Evolutionary conservation across 2,113 vertebrate species (phyloP), one percentile per base, ranked within the genome.

Genomic region (Tychaedon coryphoeus): DNA sequence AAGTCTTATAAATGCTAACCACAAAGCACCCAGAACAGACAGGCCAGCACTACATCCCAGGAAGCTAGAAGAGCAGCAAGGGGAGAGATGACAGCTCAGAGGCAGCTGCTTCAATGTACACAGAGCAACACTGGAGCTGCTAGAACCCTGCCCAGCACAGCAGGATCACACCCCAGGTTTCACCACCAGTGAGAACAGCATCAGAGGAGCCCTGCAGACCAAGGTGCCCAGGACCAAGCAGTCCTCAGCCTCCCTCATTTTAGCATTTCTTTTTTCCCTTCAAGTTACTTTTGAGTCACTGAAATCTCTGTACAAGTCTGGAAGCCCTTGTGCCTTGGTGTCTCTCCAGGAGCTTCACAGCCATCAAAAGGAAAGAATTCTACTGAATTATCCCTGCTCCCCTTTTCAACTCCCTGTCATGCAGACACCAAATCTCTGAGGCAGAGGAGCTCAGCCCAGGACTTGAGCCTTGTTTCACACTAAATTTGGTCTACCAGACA

Each of bases 51-150:
- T 24, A 12, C 8, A 4, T 1, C 18, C 14, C 33, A 0, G 28
- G 28, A 51, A 78, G 50, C 12, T 3, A 31, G 33, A 85, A 50
- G 19, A 73, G 14, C 9, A 16, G 24, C 18, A 61, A 64, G 34
- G 26, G 76, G 60, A 42, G 36, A 50, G 57, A 13, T 18, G 65
- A 40, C 38, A 78, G 45, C 65, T 48, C 50, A 24, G 65, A 23
- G 45, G 29, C 54, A 65, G 73, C 74, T 33, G 17, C 20, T 33
- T 12, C 0, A 0, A 33, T 11, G 33, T 25, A 25, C 53, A 10
- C 18, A 38, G 38, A 45, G 78, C 74, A 48, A 15, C 2, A 4
- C 36, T 38, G 29, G 22, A 9, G 18, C 47, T 33, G 43, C 70
- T 64, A 71, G 18, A 36, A 45, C 17, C 1, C 80, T 17, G 19